Evolutionary conservation across 1,140 invertebrate genomes (phyloP).

Genomic region (Galendromus occidentalis): DNA sequence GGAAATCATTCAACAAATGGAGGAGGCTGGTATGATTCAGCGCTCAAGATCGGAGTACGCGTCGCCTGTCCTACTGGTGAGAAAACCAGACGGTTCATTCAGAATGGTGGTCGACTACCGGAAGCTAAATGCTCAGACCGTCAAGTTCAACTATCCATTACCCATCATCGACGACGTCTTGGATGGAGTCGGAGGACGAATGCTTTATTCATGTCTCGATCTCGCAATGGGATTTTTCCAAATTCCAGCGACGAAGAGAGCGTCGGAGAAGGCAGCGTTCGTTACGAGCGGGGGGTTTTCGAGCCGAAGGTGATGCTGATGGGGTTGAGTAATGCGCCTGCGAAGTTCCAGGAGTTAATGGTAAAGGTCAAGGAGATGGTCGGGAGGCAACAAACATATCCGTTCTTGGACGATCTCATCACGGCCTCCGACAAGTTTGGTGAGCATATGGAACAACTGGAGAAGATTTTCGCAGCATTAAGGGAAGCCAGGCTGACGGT

Average conservation of each 20-base stretch:
- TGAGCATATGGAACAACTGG: background rate
- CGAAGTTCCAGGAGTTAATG: background rate
- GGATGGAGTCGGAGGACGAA: background rate
- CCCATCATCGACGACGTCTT: background rate
- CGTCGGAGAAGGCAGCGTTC: conserved; percentile 31
- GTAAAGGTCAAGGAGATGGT: background rate
- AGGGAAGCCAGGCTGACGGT: conserved; percentile 27
- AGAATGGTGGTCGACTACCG: background rate
- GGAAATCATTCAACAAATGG: background rate
- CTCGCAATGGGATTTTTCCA: conserved; percentile 30
- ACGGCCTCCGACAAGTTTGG: background rate
- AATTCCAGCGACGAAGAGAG: conserved; percentile 24
- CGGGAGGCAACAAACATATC: background rate
- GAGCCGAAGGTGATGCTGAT: background rate
- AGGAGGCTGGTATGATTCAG: background rate
- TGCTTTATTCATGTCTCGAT: background rate
- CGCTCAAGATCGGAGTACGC: background rate
- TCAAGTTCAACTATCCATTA: too few species aligned
- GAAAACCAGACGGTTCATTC: background rate
- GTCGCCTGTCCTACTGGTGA: background rate
- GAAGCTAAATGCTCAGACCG: background rate
- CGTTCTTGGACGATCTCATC: background rate
- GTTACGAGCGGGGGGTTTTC: conserved; percentile 22
- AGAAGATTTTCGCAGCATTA: conserved; percentile 17
- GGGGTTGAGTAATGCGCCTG: background rate